phyloP scores from a whole-genome alignment of 1,140 invertebrate genomes.

The Epicauta chinensis region DNA sequence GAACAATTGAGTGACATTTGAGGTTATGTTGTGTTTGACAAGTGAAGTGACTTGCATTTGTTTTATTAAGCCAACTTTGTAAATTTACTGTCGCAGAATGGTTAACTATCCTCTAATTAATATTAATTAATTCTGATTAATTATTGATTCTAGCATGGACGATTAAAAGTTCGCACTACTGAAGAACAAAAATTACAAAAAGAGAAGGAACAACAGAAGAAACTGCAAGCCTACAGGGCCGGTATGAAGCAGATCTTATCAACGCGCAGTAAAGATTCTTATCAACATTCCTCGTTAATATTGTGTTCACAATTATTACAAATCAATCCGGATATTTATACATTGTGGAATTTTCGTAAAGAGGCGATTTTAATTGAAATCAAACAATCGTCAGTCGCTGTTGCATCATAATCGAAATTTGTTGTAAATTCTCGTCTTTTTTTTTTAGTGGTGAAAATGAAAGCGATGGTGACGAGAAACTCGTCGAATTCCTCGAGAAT shows the following conservation, averaged over 20 bases:
- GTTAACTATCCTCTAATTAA: background rate
- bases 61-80: background rate
- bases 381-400: slow-evolving; percentile 32
- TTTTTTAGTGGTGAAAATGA: slow-evolving; percentile 40
- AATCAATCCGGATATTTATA: slow-evolving; percentile 84
- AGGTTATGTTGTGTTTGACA: slow-evolving; percentile 2
- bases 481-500: slow-evolving; percentile 53
- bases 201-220: slow-evolving; percentile 72
- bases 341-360: slow-evolving; percentile 90
- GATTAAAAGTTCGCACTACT: slow-evolving; percentile 84
- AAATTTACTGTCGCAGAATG: background rate
- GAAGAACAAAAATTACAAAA: slow-evolving; percentile 83
- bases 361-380: slow-evolving; percentile 61
- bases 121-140: background rate
- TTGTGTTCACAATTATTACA: slow-evolving; percentile 67
- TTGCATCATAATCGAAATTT: slow-evolving; percentile 2
- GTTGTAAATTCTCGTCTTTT: background rate
- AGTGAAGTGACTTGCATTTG: background rate
- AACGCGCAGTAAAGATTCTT: slow-evolving; percentile 59
- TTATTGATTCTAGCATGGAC: slow-evolving; percentile 67
- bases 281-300: slow-evolving; percentile 68
- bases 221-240: slow-evolving; percentile 62
- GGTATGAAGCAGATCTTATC: slow-evolving; percentile 57
- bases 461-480: slow-evolving; percentile 41
- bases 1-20: background rate